Evolutionary conservation across 1,140 invertebrate genomes (phyloP).

Genomic region (Periplaneta americana): DNA sequence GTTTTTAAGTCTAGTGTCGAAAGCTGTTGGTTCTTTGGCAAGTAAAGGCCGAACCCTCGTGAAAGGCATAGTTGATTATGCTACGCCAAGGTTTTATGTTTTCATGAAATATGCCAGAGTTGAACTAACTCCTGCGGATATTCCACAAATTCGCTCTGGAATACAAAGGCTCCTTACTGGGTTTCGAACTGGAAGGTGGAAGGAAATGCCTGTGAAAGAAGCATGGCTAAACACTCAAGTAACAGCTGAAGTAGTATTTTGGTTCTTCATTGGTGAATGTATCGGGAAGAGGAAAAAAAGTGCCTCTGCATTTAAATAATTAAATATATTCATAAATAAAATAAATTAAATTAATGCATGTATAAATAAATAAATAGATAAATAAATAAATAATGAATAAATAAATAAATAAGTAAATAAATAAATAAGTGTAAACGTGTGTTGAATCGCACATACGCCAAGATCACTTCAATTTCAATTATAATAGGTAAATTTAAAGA

Average conservation of each 20-base stretch:
- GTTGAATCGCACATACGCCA: no score
- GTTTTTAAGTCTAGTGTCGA: no score
- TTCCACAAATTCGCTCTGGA: slow-evolving; percentile 74
- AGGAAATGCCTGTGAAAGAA: slow-evolving; percentile 78
- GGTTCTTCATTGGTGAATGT: slow-evolving; percentile 96
- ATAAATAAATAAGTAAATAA: no score
- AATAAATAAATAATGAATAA: no score
- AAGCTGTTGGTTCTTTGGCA: neutral
- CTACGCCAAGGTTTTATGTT: slow-evolving; percentile 34
- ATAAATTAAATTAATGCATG: no score
- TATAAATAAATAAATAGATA: no score
- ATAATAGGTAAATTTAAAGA: no score
- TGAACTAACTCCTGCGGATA: slow-evolving; percentile 79
- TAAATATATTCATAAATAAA: no score
- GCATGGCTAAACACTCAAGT: slow-evolving; percentile 87
- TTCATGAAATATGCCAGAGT: slow-evolving; percentile 88
- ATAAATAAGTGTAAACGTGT: no score
- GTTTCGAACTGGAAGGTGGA: slow-evolving; percentile 72
- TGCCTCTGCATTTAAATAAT: no score
- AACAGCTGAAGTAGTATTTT: slow-evolving; percentile 79
- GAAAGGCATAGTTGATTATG: neutral
- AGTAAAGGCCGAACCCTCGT: neutral
- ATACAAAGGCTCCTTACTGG: slow-evolving; percentile 62
- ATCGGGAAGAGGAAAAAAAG: slow-evolving; percentile 93
- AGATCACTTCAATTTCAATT: no score